phyloP scores from a whole-genome alignment of 1,140 invertebrate genomes.

The Drosophila bipectinata region DNA sequence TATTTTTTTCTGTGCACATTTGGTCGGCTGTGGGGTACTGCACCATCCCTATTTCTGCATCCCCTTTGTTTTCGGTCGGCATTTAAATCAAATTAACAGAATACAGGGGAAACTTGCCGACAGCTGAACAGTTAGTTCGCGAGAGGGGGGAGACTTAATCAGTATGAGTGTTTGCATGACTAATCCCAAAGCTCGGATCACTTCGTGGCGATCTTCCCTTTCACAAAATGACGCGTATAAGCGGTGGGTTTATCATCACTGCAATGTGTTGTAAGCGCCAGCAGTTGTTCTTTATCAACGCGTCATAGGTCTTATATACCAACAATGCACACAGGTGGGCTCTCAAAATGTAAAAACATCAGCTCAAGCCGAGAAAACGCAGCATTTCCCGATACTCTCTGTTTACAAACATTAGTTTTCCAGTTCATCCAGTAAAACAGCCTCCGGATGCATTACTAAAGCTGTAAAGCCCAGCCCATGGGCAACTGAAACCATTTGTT shows the following conservation, averaged over 20 bases:
- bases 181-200: constrained; percentile 31
- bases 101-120: constrained; percentile 13
- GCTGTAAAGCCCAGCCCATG: constrained; percentile 4
- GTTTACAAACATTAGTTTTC: background rate
- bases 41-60: constrained; percentile 5
- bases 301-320: constrained; percentile 9
- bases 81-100: constrained; percentile 67
- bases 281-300: constrained; percentile 28
- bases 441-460: constrained; percentile 9
- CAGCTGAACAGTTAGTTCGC: constrained; percentile 19
- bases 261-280: constrained; percentile 12
- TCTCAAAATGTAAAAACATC: background rate
- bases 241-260: constrained; percentile 11
- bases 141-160: constrained; percentile 12
- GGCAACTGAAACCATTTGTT: constrained; percentile 16
- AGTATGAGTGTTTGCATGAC: constrained; percentile 17
- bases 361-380: background rate
- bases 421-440: background rate
- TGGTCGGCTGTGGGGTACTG: constrained; percentile 9
- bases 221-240: constrained; percentile 4
- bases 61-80: constrained; percentile 43
- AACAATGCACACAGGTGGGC: constrained; percentile 1
- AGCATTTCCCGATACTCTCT: background rate
- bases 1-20: constrained; percentile 24
- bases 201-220: constrained; percentile 6